These are phyloP conservation scores for Heliothis subflexa DNA, from an alignment of 1,140 invertebrate species.

Conservation along the genomic window DNA sequence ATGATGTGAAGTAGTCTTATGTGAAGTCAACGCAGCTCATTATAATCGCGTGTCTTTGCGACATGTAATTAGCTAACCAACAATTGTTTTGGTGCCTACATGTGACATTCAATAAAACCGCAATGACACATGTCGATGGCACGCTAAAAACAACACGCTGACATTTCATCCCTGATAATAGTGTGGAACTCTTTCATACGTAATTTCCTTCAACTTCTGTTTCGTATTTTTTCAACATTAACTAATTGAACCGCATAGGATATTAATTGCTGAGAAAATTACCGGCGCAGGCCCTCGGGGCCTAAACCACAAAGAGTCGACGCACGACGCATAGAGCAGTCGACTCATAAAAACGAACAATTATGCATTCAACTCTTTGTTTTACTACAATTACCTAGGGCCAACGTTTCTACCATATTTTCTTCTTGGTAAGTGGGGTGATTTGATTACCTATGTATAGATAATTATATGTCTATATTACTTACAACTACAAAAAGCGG, in stretches of 20 bases:
- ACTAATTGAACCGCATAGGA: constrained; percentile 69
- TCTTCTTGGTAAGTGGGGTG: constrained; percentile 58
- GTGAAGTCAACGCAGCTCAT: not conserved
- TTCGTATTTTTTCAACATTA: constrained; percentile 71
- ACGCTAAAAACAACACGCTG: constrained; percentile 63
- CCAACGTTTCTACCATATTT: constrained; percentile 65
- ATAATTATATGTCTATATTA: constrained; percentile 51
- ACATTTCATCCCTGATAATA: constrained; percentile 63
- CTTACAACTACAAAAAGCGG: constrained; percentile 40
- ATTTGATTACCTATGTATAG: constrained; percentile 49
- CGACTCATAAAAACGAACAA: constrained; percentile 73
- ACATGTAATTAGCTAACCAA: not conserved
- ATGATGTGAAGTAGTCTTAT: not conserved
- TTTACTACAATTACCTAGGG: constrained; percentile 66
- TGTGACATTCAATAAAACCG: constrained; percentile 51
- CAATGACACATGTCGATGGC: constrained; percentile 68
- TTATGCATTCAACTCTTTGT: constrained; percentile 68
- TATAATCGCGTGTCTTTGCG: not conserved
- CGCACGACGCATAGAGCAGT: constrained; percentile 52
- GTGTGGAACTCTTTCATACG: constrained; percentile 62
- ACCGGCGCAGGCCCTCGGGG: constrained; percentile 65
- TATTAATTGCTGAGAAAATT: constrained; percentile 82
- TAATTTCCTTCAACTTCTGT: constrained; percentile 72
- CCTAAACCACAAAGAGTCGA: constrained; percentile 71
- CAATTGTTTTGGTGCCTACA: constrained; percentile 20